phyloP scores from a whole-genome alignment of 1,140 invertebrate genomes.

The Mya arenaria region DNA sequence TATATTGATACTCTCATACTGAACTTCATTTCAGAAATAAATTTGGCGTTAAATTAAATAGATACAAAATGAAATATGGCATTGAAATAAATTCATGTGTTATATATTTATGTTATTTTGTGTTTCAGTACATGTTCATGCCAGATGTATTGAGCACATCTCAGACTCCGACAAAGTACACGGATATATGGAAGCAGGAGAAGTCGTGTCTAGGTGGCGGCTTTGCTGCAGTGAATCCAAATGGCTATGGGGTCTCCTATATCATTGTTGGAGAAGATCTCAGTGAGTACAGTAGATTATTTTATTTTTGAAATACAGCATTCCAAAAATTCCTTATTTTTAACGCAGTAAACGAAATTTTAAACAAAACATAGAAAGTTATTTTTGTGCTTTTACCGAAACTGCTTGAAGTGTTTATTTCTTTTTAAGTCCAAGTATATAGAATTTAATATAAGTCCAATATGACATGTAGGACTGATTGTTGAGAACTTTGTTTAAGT shows the following conservation, averaged over 20 bases:
- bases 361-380: background rate
- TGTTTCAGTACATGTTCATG: conserved; percentile 21
- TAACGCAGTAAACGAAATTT: background rate
- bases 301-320: too few relatives aligned
- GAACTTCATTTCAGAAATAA: too few relatives aligned
- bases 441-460: too few relatives aligned
- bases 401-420: too few relatives aligned
- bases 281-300: conserved; percentile 60
- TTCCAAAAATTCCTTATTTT: too few relatives aligned
- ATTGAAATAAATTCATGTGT: too few relatives aligned
- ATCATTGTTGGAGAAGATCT: conserved; percentile 98
- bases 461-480: too few relatives aligned
- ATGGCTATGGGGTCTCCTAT: conserved; percentile 98
- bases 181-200: conserved; percentile 57
- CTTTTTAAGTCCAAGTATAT: too few relatives aligned
- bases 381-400: background rate
- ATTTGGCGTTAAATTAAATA: too few relatives aligned
- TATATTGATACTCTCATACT: too few relatives aligned
- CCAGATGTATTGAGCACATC: conserved; percentile 66
- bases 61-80: too few relatives aligned
- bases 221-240: conserved; percentile 87
- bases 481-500: too few relatives aligned
- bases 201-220: conserved; percentile 65
- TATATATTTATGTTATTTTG: background rate
- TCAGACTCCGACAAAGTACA: conserved; percentile 68